phyloP scores from a whole-genome alignment of 2,113 vertebrate species.

The Brachyhypopomus gauderio region DNA sequence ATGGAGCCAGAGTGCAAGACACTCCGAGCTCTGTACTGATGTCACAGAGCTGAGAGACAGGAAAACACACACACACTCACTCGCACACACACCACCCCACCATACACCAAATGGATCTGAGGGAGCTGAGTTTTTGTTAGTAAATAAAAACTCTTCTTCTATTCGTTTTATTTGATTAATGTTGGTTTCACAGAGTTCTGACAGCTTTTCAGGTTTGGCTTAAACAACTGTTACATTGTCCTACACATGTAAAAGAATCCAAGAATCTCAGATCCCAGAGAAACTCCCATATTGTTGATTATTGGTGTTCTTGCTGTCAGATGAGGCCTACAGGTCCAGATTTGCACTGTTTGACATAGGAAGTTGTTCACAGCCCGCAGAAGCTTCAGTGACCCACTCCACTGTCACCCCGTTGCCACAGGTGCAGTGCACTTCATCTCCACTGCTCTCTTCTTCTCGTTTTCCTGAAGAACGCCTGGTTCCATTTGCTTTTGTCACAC shows the following conservation, averaged over 20 bases:
- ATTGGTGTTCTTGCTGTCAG: constrained; percentile 3
- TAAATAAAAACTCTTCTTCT: background rate
- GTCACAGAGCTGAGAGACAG: constrained; percentile 36
- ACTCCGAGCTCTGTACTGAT: constrained; percentile 21
- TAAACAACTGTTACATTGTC: background rate
- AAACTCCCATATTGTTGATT: constrained; percentile 31
- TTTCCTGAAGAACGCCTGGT: background rate
- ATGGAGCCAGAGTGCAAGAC: constrained; percentile 47
- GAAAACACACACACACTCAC: constrained; percentile 23
- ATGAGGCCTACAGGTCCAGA: background rate
- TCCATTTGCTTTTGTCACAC: background rate
- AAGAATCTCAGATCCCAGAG: background rate
- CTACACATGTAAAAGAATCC: background rate
- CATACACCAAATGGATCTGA: background rate
- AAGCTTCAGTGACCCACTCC: constrained; percentile 7
- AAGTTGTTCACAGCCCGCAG: constrained; percentile 34
- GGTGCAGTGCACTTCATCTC: constrained; percentile 40
- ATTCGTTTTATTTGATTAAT: constrained; percentile 25
- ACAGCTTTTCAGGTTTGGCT: background rate
- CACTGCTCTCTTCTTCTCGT: constrained; percentile 29
- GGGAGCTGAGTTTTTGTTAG: constrained; percentile 16
- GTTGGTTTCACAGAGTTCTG: constrained; percentile 5
- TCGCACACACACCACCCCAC: constrained; percentile 23
- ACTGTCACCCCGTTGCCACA: constrained; percentile 38
- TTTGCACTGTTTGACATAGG: constrained; percentile 34